Evolutionary conservation across 2,113 vertebrate species (phyloP).

Genomic region (Lanius ludovicianus): DNA sequence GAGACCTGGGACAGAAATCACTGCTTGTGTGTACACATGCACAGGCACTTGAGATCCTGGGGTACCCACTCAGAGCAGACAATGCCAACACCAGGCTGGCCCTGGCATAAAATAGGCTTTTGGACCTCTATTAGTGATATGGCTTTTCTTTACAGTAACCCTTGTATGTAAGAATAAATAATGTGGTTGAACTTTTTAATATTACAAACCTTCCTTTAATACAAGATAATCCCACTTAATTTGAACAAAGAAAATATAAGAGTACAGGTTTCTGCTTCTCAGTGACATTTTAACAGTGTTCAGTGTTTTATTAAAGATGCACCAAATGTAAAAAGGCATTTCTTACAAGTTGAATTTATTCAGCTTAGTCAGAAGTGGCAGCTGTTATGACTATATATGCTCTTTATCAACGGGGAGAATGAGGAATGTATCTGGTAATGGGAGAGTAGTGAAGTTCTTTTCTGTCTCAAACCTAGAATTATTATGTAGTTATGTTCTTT

Average conservation of each 20-base stretch:
- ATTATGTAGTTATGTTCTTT: not conserved
- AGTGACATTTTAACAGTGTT: not conserved
- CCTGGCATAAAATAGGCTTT: not conserved
- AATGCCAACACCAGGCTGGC: not conserved
- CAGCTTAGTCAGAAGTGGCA: not conserved
- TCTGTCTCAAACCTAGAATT: not conserved
- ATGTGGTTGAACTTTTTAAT: not conserved
- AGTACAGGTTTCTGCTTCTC: not conserved
- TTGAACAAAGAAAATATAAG: not conserved
- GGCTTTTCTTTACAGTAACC: not conserved
- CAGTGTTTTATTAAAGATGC: not conserved
- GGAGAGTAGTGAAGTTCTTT: not conserved
- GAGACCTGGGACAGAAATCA: not conserved
- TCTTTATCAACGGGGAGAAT: not conserved
- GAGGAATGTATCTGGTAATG: not conserved
- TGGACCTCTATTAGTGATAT: not conserved
- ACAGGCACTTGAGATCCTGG: not conserved
- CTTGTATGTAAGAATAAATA: not conserved
- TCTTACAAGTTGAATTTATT: not conserved
- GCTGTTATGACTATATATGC: not conserved
- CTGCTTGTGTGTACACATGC: accelerated
- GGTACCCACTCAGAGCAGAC: not conserved
- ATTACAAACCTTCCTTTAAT: not conserved
- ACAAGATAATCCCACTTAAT: not conserved
- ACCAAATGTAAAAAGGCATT: not conserved